Percentiles rank a stretch among this genome's conserved stretches.
phyloP scores from a whole-genome alignment of 2,113 vertebrate species.

The Xiphophorus couchianus region DNA sequence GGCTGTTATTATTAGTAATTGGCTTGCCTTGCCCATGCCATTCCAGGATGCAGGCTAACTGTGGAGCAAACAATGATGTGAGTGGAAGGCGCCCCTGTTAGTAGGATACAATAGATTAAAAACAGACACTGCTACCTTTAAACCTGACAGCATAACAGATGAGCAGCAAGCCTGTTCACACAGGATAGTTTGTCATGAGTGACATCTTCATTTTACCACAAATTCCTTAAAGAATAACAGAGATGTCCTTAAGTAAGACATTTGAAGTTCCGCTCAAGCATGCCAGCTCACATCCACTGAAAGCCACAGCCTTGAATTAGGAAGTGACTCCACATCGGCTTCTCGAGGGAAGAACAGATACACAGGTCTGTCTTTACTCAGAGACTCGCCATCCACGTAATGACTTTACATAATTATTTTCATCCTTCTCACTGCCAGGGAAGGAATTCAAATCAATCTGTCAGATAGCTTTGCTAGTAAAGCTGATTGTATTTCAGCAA shows the following conservation, averaged over 20 bases:
- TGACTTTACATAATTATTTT: conserved; percentile 69
- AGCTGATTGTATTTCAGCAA: conserved; percentile 69
- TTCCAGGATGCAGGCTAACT: conserved; percentile 33
- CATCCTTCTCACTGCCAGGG: conserved; percentile 52
- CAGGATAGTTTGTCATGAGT: conserved; percentile 74
- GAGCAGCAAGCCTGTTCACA: conserved; percentile 40
- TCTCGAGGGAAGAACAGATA: conserved; percentile 32
- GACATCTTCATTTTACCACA: conserved; percentile 76
- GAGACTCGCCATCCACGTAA: conserved; percentile 61
- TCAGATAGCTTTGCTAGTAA: conserved; percentile 53
- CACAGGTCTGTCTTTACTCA: conserved; percentile 59
- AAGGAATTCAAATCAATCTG: conserved; percentile 69
- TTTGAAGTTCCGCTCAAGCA: conserved; percentile 50
- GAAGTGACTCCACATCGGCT: conserved; percentile 22
- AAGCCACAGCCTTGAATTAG: conserved; percentile 47
- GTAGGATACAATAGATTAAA: conserved; percentile 38
- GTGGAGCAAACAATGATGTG: conserved; percentile 54
- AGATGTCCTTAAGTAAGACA: conserved; percentile 58
- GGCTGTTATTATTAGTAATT: conserved; percentile 70
- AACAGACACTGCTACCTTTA: conserved; percentile 29
- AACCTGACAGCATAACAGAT: conserved; percentile 72
- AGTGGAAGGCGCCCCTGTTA: conserved; percentile 21
- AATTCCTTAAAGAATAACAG: conserved; percentile 61
- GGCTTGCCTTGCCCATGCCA: conserved; percentile 31
- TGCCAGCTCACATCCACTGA: conserved; percentile 25